These are phyloP conservation scores for Pachyramphus minor DNA, from an alignment of 2,113 vertebrate genomes.

Conservation along the genomic window DNA sequence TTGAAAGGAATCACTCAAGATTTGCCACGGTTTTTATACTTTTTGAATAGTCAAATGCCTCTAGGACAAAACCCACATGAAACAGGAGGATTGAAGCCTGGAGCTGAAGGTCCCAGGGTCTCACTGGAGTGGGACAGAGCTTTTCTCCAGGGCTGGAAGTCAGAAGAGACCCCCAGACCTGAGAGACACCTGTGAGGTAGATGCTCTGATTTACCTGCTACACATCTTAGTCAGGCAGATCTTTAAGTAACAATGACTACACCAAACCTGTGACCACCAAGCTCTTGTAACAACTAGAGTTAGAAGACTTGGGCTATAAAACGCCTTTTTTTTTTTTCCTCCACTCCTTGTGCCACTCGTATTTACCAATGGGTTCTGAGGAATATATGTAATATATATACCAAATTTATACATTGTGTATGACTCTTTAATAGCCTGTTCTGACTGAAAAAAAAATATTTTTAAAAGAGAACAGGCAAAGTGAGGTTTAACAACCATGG, in stretches of 20 bases:
- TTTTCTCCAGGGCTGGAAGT: not conserved
- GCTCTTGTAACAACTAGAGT: not conserved
- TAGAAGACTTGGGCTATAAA: not conserved
- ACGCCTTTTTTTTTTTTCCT: accelerated
- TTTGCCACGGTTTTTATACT: not conserved
- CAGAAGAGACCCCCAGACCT: not conserved
- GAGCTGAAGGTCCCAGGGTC: not conserved
- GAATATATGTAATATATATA: too few species aligned
- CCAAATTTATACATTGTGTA: not conserved
- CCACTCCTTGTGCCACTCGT: not conserved
- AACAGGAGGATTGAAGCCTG: not conserved
- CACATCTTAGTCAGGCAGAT: not conserved
- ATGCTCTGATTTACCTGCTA: not conserved
- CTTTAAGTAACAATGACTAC: not conserved
- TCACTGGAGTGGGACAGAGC: too few species aligned
- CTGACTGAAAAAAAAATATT: not conserved
- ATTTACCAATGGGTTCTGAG: not conserved
- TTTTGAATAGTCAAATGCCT: not conserved
- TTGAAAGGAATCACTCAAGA: not conserved
- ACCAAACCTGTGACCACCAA: not conserved
- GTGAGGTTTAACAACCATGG: not conserved
- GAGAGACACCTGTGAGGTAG: not conserved
- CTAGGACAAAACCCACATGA: not conserved
- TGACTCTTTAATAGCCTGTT: not conserved
- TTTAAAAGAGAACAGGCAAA: not conserved